Conservation (phyloP, 2,888 invertebrate species). For the Epirrhoe alternata region DNA sequence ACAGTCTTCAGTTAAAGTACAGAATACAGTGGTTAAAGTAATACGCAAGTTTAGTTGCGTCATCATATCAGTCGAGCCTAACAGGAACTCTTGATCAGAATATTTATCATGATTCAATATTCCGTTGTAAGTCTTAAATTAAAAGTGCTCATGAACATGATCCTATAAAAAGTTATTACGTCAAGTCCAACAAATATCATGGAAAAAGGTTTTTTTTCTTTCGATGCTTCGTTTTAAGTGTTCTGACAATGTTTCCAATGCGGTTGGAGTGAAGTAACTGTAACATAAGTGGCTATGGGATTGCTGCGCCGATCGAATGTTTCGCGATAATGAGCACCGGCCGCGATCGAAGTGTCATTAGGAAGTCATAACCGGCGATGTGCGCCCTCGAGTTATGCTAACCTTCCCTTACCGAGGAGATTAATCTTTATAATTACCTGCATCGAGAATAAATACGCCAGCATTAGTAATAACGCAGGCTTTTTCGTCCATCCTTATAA, state of each 20-base stretch:
- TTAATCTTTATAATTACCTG: slow-evolving; percentile 76
- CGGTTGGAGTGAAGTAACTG: slow-evolving; percentile 18
- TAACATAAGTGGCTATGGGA: slow-evolving; percentile 13
- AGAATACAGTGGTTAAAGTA: not conserved
- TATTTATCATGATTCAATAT: too few species aligned
- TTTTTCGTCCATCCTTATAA: slow-evolving; percentile 40
- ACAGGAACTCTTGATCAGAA: not conserved
- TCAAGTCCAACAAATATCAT: too few species aligned
- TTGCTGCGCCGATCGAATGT: slow-evolving; percentile 76
- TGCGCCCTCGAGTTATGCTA: slow-evolving; percentile 78
- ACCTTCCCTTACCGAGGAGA: slow-evolving; percentile 68
- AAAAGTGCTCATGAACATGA: too few species aligned
- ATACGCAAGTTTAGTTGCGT: not conserved
- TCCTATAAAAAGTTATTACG: too few species aligned
- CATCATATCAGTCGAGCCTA: not conserved
- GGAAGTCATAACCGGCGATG: slow-evolving; percentile 81
- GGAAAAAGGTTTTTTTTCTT: not conserved
- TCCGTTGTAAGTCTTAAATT: too few species aligned
- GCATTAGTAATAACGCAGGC: slow-evolving; percentile 55
- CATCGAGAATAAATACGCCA: slow-evolving; percentile 55
- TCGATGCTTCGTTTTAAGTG: not conserved
- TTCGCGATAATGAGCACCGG: slow-evolving; percentile 81
- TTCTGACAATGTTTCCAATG: not conserved
- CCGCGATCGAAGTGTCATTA: slow-evolving; percentile 83
- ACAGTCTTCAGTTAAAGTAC: slow-evolving; percentile 18